These are phyloP conservation scores for Tetheella fluctuosa DNA, from an alignment of 2,888 invertebrate genomes.

Conservation along the genomic window DNA sequence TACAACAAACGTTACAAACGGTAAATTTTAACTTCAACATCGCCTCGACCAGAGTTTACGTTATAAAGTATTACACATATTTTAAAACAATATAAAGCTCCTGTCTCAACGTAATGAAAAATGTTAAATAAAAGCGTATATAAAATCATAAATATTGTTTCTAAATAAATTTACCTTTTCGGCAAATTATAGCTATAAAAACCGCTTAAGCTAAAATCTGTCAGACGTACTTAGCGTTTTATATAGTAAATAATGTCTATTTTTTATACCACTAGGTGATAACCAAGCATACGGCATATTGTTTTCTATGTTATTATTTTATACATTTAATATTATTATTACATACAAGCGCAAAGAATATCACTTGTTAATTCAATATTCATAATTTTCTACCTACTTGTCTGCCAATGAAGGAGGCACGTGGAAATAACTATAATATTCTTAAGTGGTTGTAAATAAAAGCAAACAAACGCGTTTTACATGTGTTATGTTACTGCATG, in stretches of 20 bases:
- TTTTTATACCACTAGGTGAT: too few relatives aligned
- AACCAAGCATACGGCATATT: too few relatives aligned
- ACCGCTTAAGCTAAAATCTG: not conserved
- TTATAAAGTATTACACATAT: not conserved
- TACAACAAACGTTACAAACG: not conserved
- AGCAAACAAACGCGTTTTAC: not conserved
- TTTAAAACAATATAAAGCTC: not conserved
- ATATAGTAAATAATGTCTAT: not conserved
- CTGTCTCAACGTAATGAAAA: not conserved
- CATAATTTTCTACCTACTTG: not conserved
- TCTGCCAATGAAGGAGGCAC: constrained; percentile 2
- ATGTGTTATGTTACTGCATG: too few relatives aligned
- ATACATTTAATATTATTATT: not conserved
- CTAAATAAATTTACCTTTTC: too few relatives aligned
- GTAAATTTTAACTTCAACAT: not conserved
- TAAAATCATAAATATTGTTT: too few relatives aligned
- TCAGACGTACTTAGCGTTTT: not conserved
- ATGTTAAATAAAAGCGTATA: too few relatives aligned
- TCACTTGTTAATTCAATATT: not conserved
- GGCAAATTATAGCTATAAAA: too few relatives aligned
- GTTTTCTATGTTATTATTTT: not conserved
- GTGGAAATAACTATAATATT: not conserved
- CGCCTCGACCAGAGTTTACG: not conserved
- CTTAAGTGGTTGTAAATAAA: not conserved
- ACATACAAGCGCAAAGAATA: not conserved